A percentile compares a stretch with the other conserved stretches of the same genome.
These are phyloP conservation scores for Busseola fusca DNA, from an alignment of 2,888 invertebrate genomes.

Conservation along the genomic window DNA sequence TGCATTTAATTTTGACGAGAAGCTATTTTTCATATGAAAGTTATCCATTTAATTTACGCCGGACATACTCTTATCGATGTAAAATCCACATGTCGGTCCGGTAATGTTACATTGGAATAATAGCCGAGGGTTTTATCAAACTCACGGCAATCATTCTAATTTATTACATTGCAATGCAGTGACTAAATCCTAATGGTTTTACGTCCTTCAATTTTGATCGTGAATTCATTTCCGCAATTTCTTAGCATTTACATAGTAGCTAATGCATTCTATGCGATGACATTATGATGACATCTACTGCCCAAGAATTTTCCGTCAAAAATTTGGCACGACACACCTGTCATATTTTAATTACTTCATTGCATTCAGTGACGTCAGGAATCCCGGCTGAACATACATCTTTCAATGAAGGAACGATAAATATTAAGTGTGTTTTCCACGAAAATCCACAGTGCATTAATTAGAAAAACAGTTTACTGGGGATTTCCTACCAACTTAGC, in stretches of 20 bases:
- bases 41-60: neutral
- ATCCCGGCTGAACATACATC: neutral
- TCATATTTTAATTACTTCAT: conserved; percentile 27
- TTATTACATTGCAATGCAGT: neutral
- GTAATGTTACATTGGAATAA: too few species aligned
- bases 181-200: neutral
- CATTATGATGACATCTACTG: neutral
- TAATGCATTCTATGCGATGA: neutral
- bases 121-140: too few species aligned
- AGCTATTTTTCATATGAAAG: neutral
- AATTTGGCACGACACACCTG: conserved; percentile 23
- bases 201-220: neutral
- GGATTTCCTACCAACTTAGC: too few species aligned
- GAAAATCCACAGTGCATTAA: neutral
- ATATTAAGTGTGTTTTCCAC: neutral
- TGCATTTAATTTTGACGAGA: too few species aligned
- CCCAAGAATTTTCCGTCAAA: conserved; percentile 23
- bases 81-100: neutral
- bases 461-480: neutral
- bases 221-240: neutral
- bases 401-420: neutral
- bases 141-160: neutral
- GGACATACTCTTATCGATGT: neutral
- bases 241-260: neutral
- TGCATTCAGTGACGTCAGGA: neutral